A percentile compares a stretch with the other conserved stretches of the same genome.
Conservation (phyloP, 2,888 invertebrate genomes). For the Caenorhabditis japonica region DNA sequence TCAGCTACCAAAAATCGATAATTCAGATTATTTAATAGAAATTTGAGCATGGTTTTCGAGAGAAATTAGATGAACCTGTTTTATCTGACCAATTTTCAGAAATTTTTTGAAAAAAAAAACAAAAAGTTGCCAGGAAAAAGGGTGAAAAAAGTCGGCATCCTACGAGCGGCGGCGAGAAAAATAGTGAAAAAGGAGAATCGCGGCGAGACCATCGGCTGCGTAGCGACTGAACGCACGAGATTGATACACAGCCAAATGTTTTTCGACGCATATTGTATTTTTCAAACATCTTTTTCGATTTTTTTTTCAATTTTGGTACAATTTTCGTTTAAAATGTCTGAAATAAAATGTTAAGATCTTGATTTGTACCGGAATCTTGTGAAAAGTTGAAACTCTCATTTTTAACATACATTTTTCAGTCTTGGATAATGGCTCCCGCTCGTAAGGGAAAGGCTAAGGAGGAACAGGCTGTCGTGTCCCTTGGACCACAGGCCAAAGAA, state of each 20-base stretch:
- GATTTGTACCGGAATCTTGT: background rate
- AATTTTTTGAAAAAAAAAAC: background rate
- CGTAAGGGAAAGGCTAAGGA: constrained; percentile 96
- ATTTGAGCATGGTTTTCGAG: no score
- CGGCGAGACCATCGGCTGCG: constrained; percentile 49
- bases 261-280: constrained; percentile 20
- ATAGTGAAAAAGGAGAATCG: constrained; percentile 32
- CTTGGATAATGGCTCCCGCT: constrained; percentile 85
- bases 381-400: constrained; percentile 5
- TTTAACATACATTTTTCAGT: constrained; percentile 42
- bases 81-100: background rate
- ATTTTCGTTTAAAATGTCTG: background rate
- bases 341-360: background rate
- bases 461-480: constrained; percentile 94
- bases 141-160: constrained; percentile 46
- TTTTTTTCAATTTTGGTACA: constrained; percentile 1
- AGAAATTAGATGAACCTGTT: background rate
- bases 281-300: constrained; percentile 18
- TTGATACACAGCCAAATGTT: constrained; percentile 40
- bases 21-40: no score
- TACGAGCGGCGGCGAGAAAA: constrained; percentile 27
- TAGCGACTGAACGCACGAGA: constrained; percentile 23
- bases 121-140: constrained; percentile 24
- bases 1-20: background rate
- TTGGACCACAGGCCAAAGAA: constrained; percentile 80